These are phyloP conservation scores for Noctua janthina DNA, from an alignment of 2,888 invertebrate genomes.

Conservation along the genomic window DNA sequence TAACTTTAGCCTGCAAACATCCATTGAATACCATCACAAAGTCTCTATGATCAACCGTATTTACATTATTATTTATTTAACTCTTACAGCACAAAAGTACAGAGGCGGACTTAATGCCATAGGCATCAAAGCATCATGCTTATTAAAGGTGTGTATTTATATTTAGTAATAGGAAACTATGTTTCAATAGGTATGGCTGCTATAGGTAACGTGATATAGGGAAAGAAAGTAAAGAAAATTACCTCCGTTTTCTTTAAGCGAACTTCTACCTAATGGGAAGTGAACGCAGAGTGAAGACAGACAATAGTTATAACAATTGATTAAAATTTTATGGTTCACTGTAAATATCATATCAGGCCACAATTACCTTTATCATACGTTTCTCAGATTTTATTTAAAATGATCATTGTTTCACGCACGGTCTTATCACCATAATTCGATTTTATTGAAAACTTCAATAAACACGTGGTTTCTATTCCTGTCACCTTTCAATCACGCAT, in stretches of 20 bases:
- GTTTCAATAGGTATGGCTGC: neutral
- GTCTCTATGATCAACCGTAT: neutral
- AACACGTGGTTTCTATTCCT: constrained; percentile 50
- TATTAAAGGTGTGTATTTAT: neutral
- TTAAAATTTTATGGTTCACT: neutral
- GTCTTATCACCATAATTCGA: constrained; percentile 20
- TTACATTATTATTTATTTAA: neutral
- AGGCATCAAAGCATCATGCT: too few species aligned
- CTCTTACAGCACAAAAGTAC: too few species aligned
- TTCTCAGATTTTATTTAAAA: neutral
- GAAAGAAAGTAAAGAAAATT: neutral
- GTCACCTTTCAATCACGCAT: constrained; percentile 42
- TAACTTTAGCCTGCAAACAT: neutral
- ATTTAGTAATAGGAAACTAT: neutral
- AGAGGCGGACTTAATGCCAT: too few species aligned
- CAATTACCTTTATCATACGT: neutral
- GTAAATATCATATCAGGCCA: neutral
- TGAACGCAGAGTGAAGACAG: neutral
- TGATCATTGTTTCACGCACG: constrained; percentile 27
- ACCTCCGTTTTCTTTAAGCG: neutral
- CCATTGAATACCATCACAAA: neutral
- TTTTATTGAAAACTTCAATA: constrained; percentile 40
- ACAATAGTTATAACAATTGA: neutral
- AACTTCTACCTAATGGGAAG: neutral
- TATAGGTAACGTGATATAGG: neutral